These are phyloP conservation scores for Branchinecta sandiegonensis DNA, from an alignment of 2,888 invertebrate species.

Conservation along the genomic window DNA sequence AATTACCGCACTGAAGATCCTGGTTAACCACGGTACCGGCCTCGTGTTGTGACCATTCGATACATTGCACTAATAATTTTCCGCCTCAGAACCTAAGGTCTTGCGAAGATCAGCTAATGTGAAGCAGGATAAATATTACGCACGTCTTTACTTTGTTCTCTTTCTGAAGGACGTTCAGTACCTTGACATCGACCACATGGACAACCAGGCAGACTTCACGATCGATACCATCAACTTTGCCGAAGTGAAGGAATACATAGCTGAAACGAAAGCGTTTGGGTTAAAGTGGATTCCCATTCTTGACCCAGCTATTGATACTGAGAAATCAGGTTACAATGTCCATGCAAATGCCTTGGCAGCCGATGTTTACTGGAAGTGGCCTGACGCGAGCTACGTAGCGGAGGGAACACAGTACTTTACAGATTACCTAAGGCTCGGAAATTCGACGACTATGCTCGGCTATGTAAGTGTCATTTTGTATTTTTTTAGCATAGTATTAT, in stretches of 20 bases:
- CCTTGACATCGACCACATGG: slow-evolving; percentile 35
- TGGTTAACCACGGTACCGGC: too few species aligned
- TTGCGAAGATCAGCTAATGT: too few species aligned
- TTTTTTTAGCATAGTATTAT: too few species aligned
- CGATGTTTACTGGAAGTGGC: slow-evolving; percentile 16
- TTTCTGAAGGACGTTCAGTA: slow-evolving; percentile 31
- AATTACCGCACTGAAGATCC: too few species aligned
- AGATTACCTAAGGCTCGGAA: neutral
- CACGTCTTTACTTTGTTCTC: too few species aligned
- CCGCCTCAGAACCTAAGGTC: too few species aligned
- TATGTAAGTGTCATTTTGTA: neutral
- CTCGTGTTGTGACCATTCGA: too few species aligned
- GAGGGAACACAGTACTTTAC: neutral
- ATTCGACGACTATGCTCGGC: neutral
- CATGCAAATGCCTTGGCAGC: slow-evolving; percentile 7
- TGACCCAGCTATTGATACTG: slow-evolving; percentile 19
- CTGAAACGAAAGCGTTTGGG: slow-evolving; percentile 11
- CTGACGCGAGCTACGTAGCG: neutral
- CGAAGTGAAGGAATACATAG: slow-evolving; percentile 16
- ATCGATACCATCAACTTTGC: slow-evolving; percentile 20
- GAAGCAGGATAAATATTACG: too few species aligned
- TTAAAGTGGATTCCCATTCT: slow-evolving; percentile 18
- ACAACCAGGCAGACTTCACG: slow-evolving; percentile 34
- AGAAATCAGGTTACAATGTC: neutral
- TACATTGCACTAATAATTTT: too few species aligned